A percentile compares a stretch with the other conserved stretches of the same genome.
phyloP scores from a whole-genome alignment of 2,888 invertebrate species.

The Ethmia dodecea region DNA sequence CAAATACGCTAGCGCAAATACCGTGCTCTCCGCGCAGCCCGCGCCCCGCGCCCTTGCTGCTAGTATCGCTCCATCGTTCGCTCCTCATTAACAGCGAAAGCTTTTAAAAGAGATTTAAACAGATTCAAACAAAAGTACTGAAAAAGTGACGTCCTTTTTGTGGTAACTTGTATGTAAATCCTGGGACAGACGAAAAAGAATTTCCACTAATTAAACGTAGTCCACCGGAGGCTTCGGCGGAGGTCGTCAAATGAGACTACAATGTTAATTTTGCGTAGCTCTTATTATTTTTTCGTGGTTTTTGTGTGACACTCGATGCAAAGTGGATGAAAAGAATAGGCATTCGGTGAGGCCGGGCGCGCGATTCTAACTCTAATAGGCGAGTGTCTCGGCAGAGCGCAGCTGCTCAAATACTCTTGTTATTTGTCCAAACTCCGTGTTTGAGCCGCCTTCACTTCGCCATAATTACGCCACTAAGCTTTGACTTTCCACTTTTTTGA shows the following conservation, averaged over 20 bases:
- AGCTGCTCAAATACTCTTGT: slow-evolving; percentile 64
- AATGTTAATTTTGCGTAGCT: slow-evolving; percentile 51
- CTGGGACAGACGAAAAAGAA: slow-evolving; percentile 52
- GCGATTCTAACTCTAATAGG: slow-evolving; percentile 23
- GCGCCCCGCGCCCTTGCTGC: slow-evolving; percentile 23
- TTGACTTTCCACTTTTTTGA: slow-evolving; percentile 48
- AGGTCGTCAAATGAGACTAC: slow-evolving; percentile 47
- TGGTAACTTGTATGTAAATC: slow-evolving; percentile 69
- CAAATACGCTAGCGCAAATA: slow-evolving; percentile 65
- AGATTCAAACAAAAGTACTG: slow-evolving; percentile 66
- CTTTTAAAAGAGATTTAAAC: slow-evolving; percentile 67
- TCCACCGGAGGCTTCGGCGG: slow-evolving; percentile 39
- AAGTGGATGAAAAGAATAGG: slow-evolving; percentile 27
- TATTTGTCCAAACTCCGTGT: slow-evolving; percentile 59
- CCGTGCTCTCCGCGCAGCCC: slow-evolving; percentile 29
- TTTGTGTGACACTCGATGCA: slow-evolving; percentile 38
- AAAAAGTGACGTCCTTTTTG: slow-evolving; percentile 66
- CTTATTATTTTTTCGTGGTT: slow-evolving; percentile 42
- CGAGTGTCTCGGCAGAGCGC: slow-evolving; percentile 29
- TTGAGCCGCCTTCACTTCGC: slow-evolving; percentile 45
- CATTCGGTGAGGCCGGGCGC: slow-evolving; percentile 20
- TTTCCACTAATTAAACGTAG: slow-evolving; percentile 64
- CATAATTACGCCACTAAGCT: slow-evolving; percentile 59
- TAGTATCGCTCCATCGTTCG: slow-evolving; percentile 42
- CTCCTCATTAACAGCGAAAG: slow-evolving; percentile 66